Conservation (phyloP, 1,140 invertebrate genomes). For the Drosophila grimshawi region DNA sequence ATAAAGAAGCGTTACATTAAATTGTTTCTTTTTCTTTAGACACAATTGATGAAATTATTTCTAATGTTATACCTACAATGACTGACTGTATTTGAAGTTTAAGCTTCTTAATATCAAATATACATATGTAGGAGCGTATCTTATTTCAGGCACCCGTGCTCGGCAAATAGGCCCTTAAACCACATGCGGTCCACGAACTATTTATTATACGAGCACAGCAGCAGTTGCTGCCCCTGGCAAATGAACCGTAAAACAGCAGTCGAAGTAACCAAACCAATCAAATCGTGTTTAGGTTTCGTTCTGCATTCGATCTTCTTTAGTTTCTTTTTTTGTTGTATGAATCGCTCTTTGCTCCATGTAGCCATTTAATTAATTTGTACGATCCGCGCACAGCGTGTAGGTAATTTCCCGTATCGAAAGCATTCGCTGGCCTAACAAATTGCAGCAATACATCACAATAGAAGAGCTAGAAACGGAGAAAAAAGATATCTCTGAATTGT, state of each 20-base stretch:
- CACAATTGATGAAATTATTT: too few species aligned
- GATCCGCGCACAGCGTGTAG: conserved; percentile 71
- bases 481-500: conserved; percentile 47
- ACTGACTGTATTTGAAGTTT: background rate
- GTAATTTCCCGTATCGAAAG: conserved; percentile 77
- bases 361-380: conserved; percentile 76
- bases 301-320: conserved; percentile 44
- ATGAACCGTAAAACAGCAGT: conserved; percentile 64
- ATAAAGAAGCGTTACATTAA: too few species aligned
- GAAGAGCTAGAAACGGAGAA: background rate
- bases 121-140: conserved; percentile 22
- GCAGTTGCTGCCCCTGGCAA: conserved; percentile 29
- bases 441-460: conserved; percentile 74
- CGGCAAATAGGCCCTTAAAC: conserved; percentile 27
- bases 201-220: conserved; percentile 56
- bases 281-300: conserved; percentile 58
- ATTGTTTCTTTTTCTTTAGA: too few species aligned
- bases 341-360: conserved; percentile 46
- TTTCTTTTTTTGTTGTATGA: conserved; percentile 41
- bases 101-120: background rate
- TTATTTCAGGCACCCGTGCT: conserved; percentile 22
- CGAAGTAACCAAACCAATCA: conserved; percentile 51
- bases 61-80: too few species aligned
- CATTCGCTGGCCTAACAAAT: conserved; percentile 66
- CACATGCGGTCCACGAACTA: conserved; percentile 69